phyloP scores from a whole-genome alignment of 2,113 vertebrate genomes.

The Leuciscus idus region DNA sequence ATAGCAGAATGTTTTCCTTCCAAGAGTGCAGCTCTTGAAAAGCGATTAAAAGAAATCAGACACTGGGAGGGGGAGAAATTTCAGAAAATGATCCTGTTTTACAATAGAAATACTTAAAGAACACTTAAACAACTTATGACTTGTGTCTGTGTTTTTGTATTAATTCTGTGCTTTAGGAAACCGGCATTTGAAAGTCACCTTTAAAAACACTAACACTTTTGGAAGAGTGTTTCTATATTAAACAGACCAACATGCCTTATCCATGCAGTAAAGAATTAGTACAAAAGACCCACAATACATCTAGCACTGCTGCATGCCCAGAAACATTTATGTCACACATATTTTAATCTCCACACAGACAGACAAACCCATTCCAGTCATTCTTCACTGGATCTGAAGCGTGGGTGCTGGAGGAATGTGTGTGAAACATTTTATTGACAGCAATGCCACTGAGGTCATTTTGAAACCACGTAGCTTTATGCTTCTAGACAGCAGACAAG shows the following conservation, averaged over 20 bases:
- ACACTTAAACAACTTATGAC: neutral
- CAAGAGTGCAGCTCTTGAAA: slow-evolving; percentile 68
- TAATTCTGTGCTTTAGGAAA: neutral
- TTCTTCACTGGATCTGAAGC: slow-evolving; percentile 20
- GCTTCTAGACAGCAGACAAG: slow-evolving; percentile 13
- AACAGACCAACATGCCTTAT: neutral
- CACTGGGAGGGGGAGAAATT: slow-evolving; percentile 58
- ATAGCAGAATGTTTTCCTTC: slow-evolving; percentile 60
- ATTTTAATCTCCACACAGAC: neutral
- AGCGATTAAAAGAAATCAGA: slow-evolving; percentile 68
- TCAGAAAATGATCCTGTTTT: slow-evolving; percentile 39
- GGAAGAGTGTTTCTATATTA: neutral
- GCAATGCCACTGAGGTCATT: slow-evolving; percentile 71
- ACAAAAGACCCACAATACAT: slow-evolving; percentile 16
- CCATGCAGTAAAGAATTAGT: neutral
- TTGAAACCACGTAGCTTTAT: slow-evolving; percentile 68
- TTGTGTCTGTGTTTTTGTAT: neutral
- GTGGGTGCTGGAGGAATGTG: slow-evolving; percentile 70
- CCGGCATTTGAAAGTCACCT: neutral
- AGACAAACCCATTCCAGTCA: slow-evolving; percentile 27
- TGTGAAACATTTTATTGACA: slow-evolving; percentile 74
- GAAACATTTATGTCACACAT: slow-evolving; percentile 17
- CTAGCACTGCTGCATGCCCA: slow-evolving; percentile 31
- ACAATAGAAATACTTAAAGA: slow-evolving; percentile 49
- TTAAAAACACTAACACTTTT: no score